Percentiles rank a stretch among this genome's conserved stretches.
Evolutionary conservation across 2,797 vertebrate species (phyloP).

Genomic region (Sphaeramia orbicularis): DNA sequence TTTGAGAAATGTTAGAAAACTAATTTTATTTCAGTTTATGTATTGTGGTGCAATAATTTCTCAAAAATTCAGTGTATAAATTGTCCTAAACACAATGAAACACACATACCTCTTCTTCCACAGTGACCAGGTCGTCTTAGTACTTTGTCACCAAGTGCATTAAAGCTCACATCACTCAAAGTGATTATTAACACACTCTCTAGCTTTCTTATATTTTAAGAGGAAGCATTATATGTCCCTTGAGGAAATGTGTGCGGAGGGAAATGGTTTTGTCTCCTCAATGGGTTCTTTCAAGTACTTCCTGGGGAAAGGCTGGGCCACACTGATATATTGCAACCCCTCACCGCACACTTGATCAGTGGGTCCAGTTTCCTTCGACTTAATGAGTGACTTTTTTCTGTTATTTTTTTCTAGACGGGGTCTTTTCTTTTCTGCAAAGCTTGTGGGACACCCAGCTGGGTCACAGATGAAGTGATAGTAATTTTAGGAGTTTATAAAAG

Average conservation of each 20-base stretch:
- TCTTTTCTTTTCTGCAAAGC: slow-evolving; percentile 10
- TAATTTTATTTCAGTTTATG: too few species aligned
- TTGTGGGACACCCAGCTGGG: slow-evolving; percentile 5
- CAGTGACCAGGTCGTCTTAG: not conserved
- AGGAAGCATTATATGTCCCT: slow-evolving; percentile 77
- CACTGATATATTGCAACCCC: slow-evolving; percentile 76
- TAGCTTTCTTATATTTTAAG: slow-evolving; percentile 50
- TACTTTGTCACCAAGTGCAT: slow-evolving; percentile 10
- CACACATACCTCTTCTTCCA: not conserved
- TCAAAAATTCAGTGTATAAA: too few species aligned
- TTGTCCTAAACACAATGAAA: too few species aligned
- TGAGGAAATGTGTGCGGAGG: slow-evolving; percentile 68
- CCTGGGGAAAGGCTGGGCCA: slow-evolving; percentile 83
- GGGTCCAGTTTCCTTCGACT: slow-evolving; percentile 57
- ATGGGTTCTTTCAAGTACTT: slow-evolving; percentile 84
- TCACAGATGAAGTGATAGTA: not conserved
- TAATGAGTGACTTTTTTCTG: slow-evolving; percentile 35
- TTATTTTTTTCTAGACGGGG: not conserved
- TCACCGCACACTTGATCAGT: slow-evolving; percentile 61
- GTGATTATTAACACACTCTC: slow-evolving; percentile 55
- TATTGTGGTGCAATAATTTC: too few species aligned
- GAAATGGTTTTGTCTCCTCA: slow-evolving; percentile 79
- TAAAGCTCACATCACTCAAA: slow-evolving; percentile 47
- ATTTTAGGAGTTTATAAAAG: slow-evolving; percentile 3
- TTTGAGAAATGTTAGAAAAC: not conserved